These are phyloP conservation scores for Parauchenoglanis punctatus DNA, from an alignment of 2,797 vertebrate species.

Conservation along the genomic window DNA sequence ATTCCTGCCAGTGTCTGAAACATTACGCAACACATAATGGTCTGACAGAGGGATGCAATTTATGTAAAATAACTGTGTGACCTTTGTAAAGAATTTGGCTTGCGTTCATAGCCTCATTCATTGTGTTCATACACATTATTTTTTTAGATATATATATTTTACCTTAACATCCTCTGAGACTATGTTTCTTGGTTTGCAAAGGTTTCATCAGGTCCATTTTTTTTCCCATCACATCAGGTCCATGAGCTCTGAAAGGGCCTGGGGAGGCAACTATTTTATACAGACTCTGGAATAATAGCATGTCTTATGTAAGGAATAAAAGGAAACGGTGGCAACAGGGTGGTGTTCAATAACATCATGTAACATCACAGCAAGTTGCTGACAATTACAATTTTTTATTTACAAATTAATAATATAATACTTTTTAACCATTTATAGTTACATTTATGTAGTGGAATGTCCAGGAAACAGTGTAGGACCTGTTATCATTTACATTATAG, in stretches of 20 bases:
- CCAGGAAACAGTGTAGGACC: neutral
- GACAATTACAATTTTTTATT: neutral
- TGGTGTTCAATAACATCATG: neutral
- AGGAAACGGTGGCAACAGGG: neutral
- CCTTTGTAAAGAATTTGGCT: constrained; percentile 36
- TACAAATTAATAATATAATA: neutral
- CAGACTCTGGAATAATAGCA: neutral
- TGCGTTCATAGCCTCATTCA: constrained; percentile 16
- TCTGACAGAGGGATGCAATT: constrained; percentile 15
- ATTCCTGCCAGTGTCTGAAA: constrained; percentile 11
- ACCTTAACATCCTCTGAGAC: constrained; percentile 4
- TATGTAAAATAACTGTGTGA: constrained; percentile 21
- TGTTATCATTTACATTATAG: neutral
- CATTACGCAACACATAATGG: constrained; percentile 3
- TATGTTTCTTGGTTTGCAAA: constrained; percentile 19
- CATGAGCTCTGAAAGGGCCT: neutral
- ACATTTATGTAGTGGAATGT: neutral
- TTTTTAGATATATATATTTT: constrained; percentile 16
- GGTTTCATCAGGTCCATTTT: neutral
- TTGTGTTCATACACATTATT: constrained; percentile 24
- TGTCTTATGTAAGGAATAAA: neutral
- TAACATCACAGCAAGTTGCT: neutral
- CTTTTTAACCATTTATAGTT: neutral
- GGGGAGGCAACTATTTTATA: constrained; percentile 18
- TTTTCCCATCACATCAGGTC: neutral